phyloP scores from a whole-genome alignment of 2,113 vertebrate species.

The Sclerurus mexicanus region DNA sequence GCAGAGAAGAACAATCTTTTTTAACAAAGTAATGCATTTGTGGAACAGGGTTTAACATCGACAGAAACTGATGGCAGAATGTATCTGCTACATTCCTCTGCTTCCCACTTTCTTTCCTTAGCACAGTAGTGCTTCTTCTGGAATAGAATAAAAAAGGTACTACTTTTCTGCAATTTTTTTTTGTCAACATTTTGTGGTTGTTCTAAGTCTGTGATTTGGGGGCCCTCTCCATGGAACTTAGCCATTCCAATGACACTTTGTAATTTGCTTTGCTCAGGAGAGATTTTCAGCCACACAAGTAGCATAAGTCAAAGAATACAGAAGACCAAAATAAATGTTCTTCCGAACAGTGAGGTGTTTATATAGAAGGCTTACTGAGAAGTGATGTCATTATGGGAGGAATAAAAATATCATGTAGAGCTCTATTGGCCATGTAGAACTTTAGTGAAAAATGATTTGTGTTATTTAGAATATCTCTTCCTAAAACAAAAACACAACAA shows the following conservation, averaged over 20 bases:
- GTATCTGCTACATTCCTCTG: neutral
- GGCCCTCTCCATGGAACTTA: neutral
- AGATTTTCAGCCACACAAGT: neutral
- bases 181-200: neutral
- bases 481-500: neutral
- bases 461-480: neutral
- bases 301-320: neutral
- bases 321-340: slow-evolving; percentile 49
- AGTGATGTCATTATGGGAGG: slow-evolving; percentile 35
- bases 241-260: slow-evolving; percentile 27
- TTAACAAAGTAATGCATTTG: neutral
- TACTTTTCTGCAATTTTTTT: neutral
- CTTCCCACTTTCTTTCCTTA: neutral
- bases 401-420: neutral
- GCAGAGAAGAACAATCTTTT: neutral
- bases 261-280: slow-evolving; percentile 43
- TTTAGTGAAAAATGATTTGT: neutral
- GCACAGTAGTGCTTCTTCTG: neutral
- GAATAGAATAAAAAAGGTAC: neutral
- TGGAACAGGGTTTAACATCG: neutral
- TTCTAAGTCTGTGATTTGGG: slow-evolving; percentile 38
- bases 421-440: neutral
- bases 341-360: slow-evolving; percentile 25
- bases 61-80: neutral
- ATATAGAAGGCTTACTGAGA: slow-evolving; percentile 34